phyloP scores from a whole-genome alignment of 1,140 invertebrate species.

The Panagrolaimus sp. region DNA sequence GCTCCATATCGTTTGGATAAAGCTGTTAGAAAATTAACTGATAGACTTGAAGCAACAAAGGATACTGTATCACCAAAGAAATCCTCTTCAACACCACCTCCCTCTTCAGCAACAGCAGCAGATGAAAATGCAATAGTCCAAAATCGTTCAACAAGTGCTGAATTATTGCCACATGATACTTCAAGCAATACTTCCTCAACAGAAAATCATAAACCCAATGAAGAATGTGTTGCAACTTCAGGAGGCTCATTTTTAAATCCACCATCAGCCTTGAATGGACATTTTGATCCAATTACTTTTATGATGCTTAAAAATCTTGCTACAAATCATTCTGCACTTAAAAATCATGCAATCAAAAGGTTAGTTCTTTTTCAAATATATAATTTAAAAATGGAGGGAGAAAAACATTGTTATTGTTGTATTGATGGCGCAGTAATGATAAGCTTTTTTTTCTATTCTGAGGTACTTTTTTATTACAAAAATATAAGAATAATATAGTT shows the following conservation, averaged over 20 bases:
- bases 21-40: slow-evolving; percentile 22
- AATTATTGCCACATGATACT: neutral
- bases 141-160: neutral
- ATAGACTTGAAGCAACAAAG: slow-evolving; percentile 14
- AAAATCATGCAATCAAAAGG: neutral
- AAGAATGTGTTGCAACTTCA: too few species aligned
- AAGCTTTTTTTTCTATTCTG: too few species aligned
- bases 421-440: too few species aligned
- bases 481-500: neutral
- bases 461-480: too few species aligned
- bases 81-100: neutral
- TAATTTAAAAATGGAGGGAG: too few species aligned
- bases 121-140: too few species aligned
- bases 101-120: neutral
- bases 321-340: neutral
- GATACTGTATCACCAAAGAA: neutral
- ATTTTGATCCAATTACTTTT: neutral
- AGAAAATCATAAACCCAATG: neutral
- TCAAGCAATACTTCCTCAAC: neutral
- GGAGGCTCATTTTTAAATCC: too few species aligned
- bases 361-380: neutral
- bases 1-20: slow-evolving; percentile 15
- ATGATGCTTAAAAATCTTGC: slow-evolving; percentile 9
- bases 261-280: too few species aligned
- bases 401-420: too few species aligned